Base-by-base conservation (phyloP, 2,888 invertebrate species). In the Caenorhabditis uteleia region DNA sequence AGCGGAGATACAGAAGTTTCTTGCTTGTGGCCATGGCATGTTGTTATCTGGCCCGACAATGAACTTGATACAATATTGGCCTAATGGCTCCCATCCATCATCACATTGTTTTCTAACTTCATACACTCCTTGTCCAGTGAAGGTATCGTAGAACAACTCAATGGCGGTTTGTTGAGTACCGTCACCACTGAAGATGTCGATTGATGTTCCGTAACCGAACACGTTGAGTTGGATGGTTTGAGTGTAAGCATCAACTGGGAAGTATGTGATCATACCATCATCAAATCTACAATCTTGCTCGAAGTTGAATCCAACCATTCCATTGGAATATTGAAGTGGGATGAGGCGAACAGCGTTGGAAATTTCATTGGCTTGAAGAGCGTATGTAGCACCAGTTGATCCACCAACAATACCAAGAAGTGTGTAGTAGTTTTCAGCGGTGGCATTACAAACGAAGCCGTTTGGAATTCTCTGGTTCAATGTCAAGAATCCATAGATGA, bases 201-300 rank as follows among this genome's bases (percentile, higher is more conserved):
- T 29, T 8, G 31, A 45, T 18, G 65, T 58, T 20, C 64, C 53
- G 40, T 55, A 58, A 36, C 73, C 75, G 39, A 49, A 59, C 0
- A 57, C 53, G 39, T 55, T 50, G 29, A 73, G 44, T 43, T 60
- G 59, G 36, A 75, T 45, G 0, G 72, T 72, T 34, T 77, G 77
- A 27, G 73, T 62, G 65, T 73, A 77, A 1, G 71, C 68, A 42
- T 77, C 77, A 18, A 77, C 53, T 10, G 73, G 74, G 70, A 77
- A 66, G 49, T 68, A 74, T 1, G 59, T 56, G 34, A 57, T 44
- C 7, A 60, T 43, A 26, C 60, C 53, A 36, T 56, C 45, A 25
- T 60, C 61, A 8, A 54, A 43, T 16, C 54, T 54, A 31, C 74
- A 74, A 36, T 74, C 68, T 12, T 34, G 16, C 4, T 40, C 29